These are phyloP conservation scores for Cephus runcator DNA, from an alignment of 2,888 invertebrate genomes.

Conservation along the genomic window DNA sequence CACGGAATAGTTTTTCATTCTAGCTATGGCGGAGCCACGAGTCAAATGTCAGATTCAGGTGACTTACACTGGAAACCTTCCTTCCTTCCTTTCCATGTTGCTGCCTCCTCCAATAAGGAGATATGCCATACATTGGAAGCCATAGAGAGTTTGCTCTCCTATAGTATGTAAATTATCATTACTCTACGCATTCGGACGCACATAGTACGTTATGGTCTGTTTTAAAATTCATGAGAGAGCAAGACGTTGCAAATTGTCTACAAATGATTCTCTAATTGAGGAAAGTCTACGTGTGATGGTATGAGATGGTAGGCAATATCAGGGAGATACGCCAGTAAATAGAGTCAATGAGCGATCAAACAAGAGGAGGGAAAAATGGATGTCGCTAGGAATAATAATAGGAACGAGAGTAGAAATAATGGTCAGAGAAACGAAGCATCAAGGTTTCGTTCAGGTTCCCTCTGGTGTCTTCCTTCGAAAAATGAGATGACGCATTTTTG, in stretches of 20 bases:
- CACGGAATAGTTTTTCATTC: not conserved
- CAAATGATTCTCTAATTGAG: not conserved
- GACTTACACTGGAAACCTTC: not conserved
- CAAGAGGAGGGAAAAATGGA: not conserved
- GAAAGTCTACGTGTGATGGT: not conserved
- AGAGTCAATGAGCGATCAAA: not conserved
- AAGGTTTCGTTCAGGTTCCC: not conserved
- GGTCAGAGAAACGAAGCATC: not conserved
- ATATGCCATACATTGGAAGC: not conserved
- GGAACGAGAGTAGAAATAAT: not conserved
- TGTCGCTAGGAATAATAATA: not conserved
- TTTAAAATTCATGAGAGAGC: not conserved
- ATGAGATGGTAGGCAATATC: not conserved
- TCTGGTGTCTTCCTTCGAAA: not conserved
- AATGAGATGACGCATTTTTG: conserved; percentile 23
- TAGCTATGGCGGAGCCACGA: not conserved
- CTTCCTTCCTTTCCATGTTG: too few relatives aligned
- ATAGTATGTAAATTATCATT: not conserved
- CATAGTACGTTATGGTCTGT: not conserved
- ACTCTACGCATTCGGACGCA: not conserved
- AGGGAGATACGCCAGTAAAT: not conserved
- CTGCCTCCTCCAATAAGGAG: too few relatives aligned
- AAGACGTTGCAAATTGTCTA: not conserved
- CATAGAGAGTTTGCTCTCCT: not conserved
- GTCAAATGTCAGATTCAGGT: not conserved